Base-by-base conservation (phyloP, 2,113 vertebrate genomes). In the Patagioenas fasciata region DNA sequence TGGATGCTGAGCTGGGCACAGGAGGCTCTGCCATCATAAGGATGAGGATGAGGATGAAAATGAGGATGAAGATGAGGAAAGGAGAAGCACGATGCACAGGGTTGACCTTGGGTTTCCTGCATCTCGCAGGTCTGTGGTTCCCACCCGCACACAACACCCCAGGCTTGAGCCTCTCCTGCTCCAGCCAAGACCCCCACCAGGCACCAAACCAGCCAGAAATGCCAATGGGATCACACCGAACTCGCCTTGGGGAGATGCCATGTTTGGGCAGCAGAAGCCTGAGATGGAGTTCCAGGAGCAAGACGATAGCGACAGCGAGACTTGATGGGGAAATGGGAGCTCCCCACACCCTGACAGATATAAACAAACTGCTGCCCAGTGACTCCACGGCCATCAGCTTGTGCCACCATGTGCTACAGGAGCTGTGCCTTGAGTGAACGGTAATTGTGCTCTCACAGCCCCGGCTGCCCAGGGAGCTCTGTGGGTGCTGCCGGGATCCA, bases 151-250 rank as follows among this genome's bases (percentile, higher is more conserved):
- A 32, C 47, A 50, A 18, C 1, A 0, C 9, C 44, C 73, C 73
- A n/a, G 36, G 15, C 24, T 24, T 11, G 8, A 70, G 18, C 32
- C 56, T 28, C 62, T 44, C 50, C 62, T 40, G 56, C 75, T 70
- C n/a, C 86, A 34, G 57, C 56, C 86, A 36, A 51, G 74, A 47
- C 8, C 62, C 20, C 10, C 47, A 28, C 28, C 0, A 1, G 24
- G 56, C 72, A 42, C 56, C 47, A 32, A 53, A 60, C 4, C 38
- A 34, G 36, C 44, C 26, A 31, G 91, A 78, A 72, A 16, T 29
- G 5, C 21, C 7, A 0, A 51, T 19, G 1, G 2, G 23, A 19
- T 50, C 3, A 0, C 2, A 9, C 42, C 1, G 1, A 60, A 18
- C 69, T 75, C 4, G 0, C 48, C 62, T 14, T 1, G 1, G 44